A percentile compares a stretch with the other conserved stretches of the same genome.
phyloP scores from a whole-genome alignment of 2,797 vertebrate genomes.

The Pelochelys cantorii region DNA sequence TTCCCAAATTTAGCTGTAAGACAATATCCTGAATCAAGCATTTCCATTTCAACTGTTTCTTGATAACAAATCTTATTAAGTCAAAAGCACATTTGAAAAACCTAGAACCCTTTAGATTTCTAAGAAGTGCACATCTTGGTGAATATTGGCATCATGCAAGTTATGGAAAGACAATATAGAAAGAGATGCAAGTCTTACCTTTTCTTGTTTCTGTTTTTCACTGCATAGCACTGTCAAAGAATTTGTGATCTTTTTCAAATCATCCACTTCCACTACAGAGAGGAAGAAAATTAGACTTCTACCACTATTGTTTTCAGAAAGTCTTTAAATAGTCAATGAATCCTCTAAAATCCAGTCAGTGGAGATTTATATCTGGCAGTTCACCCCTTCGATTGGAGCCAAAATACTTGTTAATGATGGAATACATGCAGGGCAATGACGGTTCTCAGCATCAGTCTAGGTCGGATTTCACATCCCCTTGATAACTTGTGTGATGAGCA shows the following conservation, averaged over 20 bases:
- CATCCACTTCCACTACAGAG: conserved; percentile 95
- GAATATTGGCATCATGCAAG: rapidly evolving
- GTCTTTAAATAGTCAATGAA: background rate
- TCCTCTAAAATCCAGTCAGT: background rate
- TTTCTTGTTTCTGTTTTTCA: conserved; percentile 99
- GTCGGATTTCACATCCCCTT: background rate
- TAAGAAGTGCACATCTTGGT: rapidly evolving
- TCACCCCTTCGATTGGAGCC: background rate
- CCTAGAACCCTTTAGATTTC: background rate
- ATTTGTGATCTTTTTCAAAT: conserved; percentile 97
- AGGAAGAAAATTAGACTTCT: background rate
- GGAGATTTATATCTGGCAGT: background rate
- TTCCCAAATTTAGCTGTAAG: background rate
- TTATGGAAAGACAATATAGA: background rate
- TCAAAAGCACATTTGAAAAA: background rate
- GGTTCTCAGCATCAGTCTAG: background rate
- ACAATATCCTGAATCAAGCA: background rate
- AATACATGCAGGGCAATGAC: background rate
- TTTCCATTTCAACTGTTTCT: background rate
- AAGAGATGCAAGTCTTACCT: conserved; percentile 81
- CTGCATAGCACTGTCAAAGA: conserved; percentile 93
- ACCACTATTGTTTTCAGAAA: background rate
- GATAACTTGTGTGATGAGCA: background rate
- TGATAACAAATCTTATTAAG: background rate
- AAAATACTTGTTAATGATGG: background rate